These are phyloP conservation scores for Chesias legatella DNA, from an alignment of 2,888 invertebrate species.

Conservation along the genomic window DNA sequence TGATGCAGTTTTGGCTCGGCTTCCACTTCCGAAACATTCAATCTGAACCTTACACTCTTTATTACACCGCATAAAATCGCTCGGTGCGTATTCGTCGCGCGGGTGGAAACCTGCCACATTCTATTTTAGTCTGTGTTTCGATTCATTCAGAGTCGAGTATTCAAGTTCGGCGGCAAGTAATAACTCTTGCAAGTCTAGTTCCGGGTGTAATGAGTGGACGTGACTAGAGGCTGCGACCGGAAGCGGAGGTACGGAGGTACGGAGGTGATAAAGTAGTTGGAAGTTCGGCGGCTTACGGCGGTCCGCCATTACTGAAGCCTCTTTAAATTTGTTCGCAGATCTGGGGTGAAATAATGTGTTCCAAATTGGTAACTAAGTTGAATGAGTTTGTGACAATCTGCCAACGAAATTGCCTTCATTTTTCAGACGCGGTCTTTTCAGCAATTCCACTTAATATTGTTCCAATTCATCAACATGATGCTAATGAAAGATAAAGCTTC, in stretches of 20 bases:
- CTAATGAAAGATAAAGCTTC: too few relatives aligned
- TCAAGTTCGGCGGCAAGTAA: conserved; percentile 2
- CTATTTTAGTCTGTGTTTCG: conserved; percentile 1
- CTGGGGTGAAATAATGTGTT: conserved; percentile 11
- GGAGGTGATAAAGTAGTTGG: conserved; percentile 23
- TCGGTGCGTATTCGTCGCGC: not conserved
- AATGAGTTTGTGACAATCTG: conserved; percentile 12
- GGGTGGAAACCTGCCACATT: not conserved
- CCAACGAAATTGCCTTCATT: conserved; percentile 1
- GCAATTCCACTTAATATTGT: too few relatives aligned
- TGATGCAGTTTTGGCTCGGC: conserved; percentile 23
- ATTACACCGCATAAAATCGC: conserved; percentile 1
- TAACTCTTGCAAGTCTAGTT: conserved; percentile 24
- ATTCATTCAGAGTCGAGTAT: not conserved
- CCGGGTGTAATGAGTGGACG: conserved; percentile 30
- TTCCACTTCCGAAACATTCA: not conserved
- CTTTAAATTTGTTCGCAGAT: conserved; percentile 13
- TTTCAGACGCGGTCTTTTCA: not conserved
- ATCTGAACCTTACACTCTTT: too few relatives aligned
- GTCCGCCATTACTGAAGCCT: conserved; percentile 11
- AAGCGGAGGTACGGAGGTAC: conserved; percentile 12
- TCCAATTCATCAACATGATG: too few relatives aligned
- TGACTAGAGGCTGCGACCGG: conserved; percentile 13
- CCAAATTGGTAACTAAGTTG: conserved; percentile 15
- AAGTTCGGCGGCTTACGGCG: conserved; percentile 11